Evolutionary conservation across 2,113 vertebrate species (phyloP), one percentile per base, ranked within the genome.

Genomic region (Otolemur garnettii): DNA sequence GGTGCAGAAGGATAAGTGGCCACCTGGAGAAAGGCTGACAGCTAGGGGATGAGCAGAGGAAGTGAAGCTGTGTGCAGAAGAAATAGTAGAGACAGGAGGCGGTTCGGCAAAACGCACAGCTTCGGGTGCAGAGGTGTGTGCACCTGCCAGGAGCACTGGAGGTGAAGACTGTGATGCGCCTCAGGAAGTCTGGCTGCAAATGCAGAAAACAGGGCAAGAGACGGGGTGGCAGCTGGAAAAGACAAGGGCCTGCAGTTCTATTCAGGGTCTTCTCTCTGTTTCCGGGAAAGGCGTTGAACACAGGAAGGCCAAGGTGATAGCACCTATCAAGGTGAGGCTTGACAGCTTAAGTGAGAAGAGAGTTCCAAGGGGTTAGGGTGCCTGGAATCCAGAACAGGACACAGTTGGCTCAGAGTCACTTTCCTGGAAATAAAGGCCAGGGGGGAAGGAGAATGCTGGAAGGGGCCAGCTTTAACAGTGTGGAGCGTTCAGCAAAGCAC

Each of bases 131-230:
- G 71, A 74, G 38, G 77, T 33, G 75, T 53, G 45, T 22, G 14
- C 26, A 22, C 59, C 7, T 45, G 3, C 2, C 11, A 13, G 55
- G 0, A n/a, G 14, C 33, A 3, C 6, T 17, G 14, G 1, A 17
- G 21, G 53, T 19, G 8, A 18, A 42, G 42, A 33, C 28, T 0
- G 2, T 60, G 75, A n/a, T 11, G 28, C 5, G 3, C 7, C 0
- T 21, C 2, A 9, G 4, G 18, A 18, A 75, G 45, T 28, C 2
- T 11, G 35, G 45, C 38, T 60, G 26, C 17, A 7, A 12, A 30
- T 45, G 38, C 33, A 75, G 74, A 62, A 35, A 19, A 19, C 26
- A 45, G n/a, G 33, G 4, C 35, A 42, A 2, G 30, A 38, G 62
- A 64, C 17, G 59, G 17, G 59, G 15, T 21, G n/a, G 71, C 19